Conservation (phyloP, 1,140 invertebrate genomes). For the Coelopa frigida region DNA sequence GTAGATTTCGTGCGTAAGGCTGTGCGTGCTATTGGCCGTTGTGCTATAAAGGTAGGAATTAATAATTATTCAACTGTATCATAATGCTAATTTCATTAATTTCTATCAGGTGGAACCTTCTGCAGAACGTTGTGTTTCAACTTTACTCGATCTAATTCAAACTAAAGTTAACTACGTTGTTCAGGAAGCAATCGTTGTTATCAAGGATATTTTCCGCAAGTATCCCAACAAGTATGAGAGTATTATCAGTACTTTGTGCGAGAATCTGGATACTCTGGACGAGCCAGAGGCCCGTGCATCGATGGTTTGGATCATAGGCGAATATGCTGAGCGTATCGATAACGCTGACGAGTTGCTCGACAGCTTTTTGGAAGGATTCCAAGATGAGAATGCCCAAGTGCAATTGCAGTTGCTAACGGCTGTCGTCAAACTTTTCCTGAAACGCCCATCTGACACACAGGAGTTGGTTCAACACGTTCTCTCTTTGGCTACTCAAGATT, state of each 20-base stretch:
- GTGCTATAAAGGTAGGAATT: conserved; percentile 87
- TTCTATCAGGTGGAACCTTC: conserved; percentile 75
- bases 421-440: conserved; percentile 97
- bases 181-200: conserved; percentile 99
- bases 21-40: conserved; percentile 95
- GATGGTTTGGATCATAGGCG: conserved; percentile 99
- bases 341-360: conserved; percentile 98
- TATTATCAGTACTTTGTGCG: conserved; percentile 98
- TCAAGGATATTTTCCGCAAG: conserved; percentile 99
- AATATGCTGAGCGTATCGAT: conserved; percentile 98
- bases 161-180: conserved; percentile 99
- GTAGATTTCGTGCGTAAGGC: conserved; percentile 99
- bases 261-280: conserved; percentile 97
- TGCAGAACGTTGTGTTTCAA: conserved; percentile 96
- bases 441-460: conserved; percentile 96
- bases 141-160: conserved; percentile 97
- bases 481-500: conserved; percentile 92
- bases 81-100: background rate
- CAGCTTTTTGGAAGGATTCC: conserved; percentile 98
- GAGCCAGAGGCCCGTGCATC: conserved; percentile 98
- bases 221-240: conserved; percentile 99
- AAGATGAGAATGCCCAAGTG: conserved; percentile 99
- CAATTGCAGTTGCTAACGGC: conserved; percentile 95
- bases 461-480: conserved; percentile 94
- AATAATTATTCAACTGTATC: background rate